phyloP scores from a whole-genome alignment of 2,888 invertebrate species.

The Parelbella ahira region DNA sequence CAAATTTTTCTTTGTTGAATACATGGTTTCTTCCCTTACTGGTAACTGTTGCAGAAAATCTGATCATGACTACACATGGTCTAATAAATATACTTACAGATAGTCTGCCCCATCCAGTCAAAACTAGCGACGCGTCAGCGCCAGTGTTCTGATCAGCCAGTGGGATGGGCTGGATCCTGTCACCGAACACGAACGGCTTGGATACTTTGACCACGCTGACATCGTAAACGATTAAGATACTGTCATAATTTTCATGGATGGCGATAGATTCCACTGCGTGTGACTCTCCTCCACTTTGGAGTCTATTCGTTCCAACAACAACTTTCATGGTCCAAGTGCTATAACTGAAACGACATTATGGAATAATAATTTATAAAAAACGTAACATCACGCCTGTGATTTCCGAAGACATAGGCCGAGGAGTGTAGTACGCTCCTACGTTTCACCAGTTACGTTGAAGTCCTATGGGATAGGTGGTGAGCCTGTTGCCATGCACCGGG shows the following conservation, averaged over 20 bases:
- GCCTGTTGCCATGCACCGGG: too few relatives aligned
- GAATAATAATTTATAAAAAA: too few relatives aligned
- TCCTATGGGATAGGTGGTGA: too few relatives aligned
- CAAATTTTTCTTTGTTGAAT: too few relatives aligned
- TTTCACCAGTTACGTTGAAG: too few relatives aligned
- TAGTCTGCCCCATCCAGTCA: conserved; percentile 73
- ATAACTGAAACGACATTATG: too few relatives aligned
- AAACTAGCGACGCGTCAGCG: conserved; percentile 46
- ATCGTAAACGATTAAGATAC: conserved; percentile 55
- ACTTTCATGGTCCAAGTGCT: conserved; percentile 39
- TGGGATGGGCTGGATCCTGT: conserved; percentile 52
- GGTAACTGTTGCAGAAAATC: too few relatives aligned
- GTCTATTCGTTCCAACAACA: conserved; percentile 70
- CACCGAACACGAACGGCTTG: conserved; percentile 48
- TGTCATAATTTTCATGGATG: conserved; percentile 63
- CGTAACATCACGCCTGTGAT: too few relatives aligned
- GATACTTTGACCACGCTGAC: conserved; percentile 62
- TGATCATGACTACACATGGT: too few relatives aligned
- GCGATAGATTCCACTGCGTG: conserved; percentile 56
- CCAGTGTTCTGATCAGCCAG: conserved; percentile 51
- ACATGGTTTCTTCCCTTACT: too few relatives aligned
- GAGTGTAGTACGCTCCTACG: too few relatives aligned
- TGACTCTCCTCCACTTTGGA: conserved; percentile 57
- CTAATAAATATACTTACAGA: conserved; percentile 49
- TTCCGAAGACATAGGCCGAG: too few relatives aligned